phyloP scores from a whole-genome alignment of 2,113 vertebrate species.

The Lophochroa leadbeateri region DNA sequence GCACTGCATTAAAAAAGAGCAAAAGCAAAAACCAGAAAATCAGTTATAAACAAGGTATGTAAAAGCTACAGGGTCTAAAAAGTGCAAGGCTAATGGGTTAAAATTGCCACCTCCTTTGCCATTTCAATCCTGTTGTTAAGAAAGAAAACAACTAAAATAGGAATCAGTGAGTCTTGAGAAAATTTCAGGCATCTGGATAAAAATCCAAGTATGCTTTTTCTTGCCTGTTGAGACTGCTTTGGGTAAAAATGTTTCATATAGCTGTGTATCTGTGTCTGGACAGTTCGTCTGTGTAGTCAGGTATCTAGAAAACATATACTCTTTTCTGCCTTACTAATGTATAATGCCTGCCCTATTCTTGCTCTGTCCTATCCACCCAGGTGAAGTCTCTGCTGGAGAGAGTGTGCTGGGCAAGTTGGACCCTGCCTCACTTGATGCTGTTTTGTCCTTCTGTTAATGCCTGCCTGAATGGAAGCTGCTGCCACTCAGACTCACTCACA shows the following conservation, averaged over 20 bases:
- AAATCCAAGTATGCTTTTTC: neutral
- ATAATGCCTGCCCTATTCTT: neutral
- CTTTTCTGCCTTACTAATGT: neutral
- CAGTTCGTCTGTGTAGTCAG: neutral
- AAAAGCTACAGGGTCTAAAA: neutral
- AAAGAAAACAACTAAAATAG: neutral
- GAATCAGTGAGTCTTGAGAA: neutral
- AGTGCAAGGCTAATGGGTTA: neutral
- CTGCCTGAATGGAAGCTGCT: neutral
- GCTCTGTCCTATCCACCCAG: neutral
- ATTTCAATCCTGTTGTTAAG: neutral
- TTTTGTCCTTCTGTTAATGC: neutral
- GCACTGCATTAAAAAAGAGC: constrained; percentile 81
- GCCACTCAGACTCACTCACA: neutral
- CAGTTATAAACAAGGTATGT: neutral
- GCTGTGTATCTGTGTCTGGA: neutral
- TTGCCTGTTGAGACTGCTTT: neutral
- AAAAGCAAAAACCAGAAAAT: constrained; percentile 30
- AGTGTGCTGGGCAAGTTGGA: neutral
- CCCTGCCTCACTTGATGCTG: neutral
- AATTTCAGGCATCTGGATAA: neutral
- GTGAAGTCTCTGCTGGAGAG: neutral
- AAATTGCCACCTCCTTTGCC: neutral
- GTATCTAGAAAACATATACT: neutral
- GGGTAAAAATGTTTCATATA: neutral